phyloP scores from a whole-genome alignment of 2,113 vertebrate species.

The Sceloporus undulatus region DNA sequence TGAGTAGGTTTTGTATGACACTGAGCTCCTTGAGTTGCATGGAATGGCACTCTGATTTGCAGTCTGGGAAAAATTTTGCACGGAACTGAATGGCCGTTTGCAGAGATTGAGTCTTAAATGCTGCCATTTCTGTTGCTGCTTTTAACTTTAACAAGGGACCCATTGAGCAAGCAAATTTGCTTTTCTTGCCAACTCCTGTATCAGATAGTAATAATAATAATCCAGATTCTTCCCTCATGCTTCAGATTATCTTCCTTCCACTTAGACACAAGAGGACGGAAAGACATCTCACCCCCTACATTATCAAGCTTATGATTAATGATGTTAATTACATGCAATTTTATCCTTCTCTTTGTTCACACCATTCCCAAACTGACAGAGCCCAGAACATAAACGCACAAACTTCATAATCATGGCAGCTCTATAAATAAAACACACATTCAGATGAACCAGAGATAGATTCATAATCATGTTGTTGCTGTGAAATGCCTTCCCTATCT shows the following conservation, averaged over 20 bases:
- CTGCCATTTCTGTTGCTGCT: neutral
- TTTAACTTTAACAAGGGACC: neutral
- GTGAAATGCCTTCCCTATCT: neutral
- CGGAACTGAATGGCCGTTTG: neutral
- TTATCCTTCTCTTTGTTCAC: slow-evolving; percentile 11
- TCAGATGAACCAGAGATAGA: neutral
- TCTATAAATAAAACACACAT: neutral
- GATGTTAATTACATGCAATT: slow-evolving; percentile 16
- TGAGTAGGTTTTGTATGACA: neutral
- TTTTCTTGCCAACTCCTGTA: neutral
- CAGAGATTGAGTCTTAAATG: neutral
- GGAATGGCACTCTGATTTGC: too few relatives aligned
- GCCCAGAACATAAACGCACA: slow-evolving; percentile 23
- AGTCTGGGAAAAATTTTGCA: too few relatives aligned
- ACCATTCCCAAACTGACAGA: slow-evolving; percentile 17
- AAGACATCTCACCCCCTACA: neutral
- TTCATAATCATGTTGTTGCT: neutral
- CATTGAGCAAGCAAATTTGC: neutral
- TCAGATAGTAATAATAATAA: neutral
- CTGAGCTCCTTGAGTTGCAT: too few relatives aligned
- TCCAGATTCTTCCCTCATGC: neutral
- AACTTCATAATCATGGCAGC: slow-evolving; percentile 17
- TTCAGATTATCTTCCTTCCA: slow-evolving; percentile 5
- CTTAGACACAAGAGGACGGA: neutral
- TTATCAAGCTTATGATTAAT: slow-evolving; percentile 30